Base-by-base conservation (phyloP, 2,888 invertebrate species). In the Clepsis dumicolana region DNA sequence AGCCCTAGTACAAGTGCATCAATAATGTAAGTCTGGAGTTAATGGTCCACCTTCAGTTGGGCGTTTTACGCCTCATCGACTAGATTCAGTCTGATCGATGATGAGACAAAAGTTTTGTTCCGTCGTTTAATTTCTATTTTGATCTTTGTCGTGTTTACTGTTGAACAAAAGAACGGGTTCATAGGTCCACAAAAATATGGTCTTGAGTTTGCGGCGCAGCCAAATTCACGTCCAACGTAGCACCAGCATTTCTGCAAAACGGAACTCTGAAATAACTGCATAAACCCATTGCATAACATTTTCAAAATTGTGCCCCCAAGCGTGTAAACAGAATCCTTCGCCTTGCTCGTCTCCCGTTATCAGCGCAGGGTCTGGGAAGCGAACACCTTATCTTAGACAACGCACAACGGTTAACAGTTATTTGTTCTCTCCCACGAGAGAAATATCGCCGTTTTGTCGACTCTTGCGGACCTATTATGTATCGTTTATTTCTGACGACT, bases 1-100 rank as follows among this genome's bases (percentile, higher is more conserved):
- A 84, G 80, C 77, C 60, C 52, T 63, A 72, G 74, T 75, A 75
- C 72, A 53, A 29, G 53, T 65, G 60, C 35, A 63, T 50, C 41
- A 50, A 50, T 56, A 81, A 80, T 83, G 74, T 78, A 75, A 82
- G 82, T 84, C 83, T 82, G 78, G 81, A 84, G 83, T 82, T 81
- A 83, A 84, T 84, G 78, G 80, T 72, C 53, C 38, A 16, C 64
- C 65, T 71, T 68, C 68, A 71, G 72, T 66, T 71, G 71, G 73
- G 61, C 56, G 60, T 48, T 24, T 52, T 2, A 18, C 62, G 61
- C 64, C 63, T 60, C 73, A 75, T 77, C 78, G 74, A 75, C 74
- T 73, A 75, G 71, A 67, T 64, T 8, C 41, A 38, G 73, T 56
- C 63, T 70, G 73, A 72, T 75, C n/a, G 50, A 57, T 65, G 32